A percentile compares a stretch with the other conserved stretches of the same genome.
phyloP scores from a whole-genome alignment of 2,888 invertebrate genomes.

The Tridacna gigas region DNA sequence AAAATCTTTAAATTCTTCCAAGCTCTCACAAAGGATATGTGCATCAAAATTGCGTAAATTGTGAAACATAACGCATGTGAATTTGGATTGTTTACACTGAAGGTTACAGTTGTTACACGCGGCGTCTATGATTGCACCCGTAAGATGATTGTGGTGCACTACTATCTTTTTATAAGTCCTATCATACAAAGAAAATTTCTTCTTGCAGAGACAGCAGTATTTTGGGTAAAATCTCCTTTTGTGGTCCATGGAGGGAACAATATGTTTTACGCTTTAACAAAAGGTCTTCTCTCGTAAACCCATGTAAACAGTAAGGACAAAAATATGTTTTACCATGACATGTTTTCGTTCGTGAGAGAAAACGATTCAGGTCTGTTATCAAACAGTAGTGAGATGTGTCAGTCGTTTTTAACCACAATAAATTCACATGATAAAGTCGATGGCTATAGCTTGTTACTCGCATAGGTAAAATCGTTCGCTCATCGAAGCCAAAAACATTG shows the following conservation, averaged over 20 bases:
- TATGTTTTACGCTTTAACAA: conserved; percentile 28
- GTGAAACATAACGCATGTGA: conserved; percentile 35
- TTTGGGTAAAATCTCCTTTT: conserved; percentile 35
- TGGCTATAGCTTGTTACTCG: conserved; percentile 34
- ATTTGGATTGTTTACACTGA: conserved; percentile 12
- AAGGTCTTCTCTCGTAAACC: conserved; percentile 15
- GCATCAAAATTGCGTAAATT: conserved; percentile 41
- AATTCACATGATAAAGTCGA: conserved; percentile 49
- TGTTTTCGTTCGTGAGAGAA: conserved; percentile 46
- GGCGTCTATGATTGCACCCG: conserved; percentile 9
- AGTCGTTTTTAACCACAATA: conserved; percentile 44
- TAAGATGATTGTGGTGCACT: conserved; percentile 27
- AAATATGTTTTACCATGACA: conserved; percentile 16
- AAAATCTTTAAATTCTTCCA: conserved; percentile 19
- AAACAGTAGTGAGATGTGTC: conserved; percentile 54
- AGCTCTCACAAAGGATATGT: conserved; percentile 34
- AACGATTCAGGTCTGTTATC: conserved; percentile 53
- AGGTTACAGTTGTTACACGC: conserved; percentile 27
- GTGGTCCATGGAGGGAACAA: conserved; percentile 36
- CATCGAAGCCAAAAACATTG: conserved; percentile 60
- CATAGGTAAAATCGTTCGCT: conserved; percentile 42
- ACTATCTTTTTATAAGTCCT: conserved; percentile 6
- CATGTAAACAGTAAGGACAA: conserved; percentile 44
- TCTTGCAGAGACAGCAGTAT: conserved; percentile 23
- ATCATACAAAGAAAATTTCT: conserved; percentile 7